phyloP scores from a whole-genome alignment of 2,888 invertebrate species.

The Invenusta paracnida region DNA sequence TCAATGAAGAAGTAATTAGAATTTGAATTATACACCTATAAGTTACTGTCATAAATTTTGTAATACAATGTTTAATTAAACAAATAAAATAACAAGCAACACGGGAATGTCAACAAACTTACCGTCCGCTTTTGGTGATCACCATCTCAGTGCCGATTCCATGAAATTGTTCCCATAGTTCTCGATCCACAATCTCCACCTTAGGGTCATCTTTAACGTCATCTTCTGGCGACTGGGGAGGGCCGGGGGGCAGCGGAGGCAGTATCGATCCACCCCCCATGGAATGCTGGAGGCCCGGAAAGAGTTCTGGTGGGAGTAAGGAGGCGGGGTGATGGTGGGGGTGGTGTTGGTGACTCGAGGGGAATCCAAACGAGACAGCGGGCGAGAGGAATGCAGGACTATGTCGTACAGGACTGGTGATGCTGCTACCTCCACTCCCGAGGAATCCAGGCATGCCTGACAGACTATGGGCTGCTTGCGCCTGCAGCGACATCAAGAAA shows the following conservation, averaged over 20 bases:
- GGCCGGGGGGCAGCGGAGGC: not conserved
- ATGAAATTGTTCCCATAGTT: slow-evolving; percentile 97
- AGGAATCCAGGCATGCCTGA: not conserved
- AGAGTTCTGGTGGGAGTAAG: not conserved
- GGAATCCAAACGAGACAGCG: not conserved
- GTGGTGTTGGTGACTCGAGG: too few species aligned
- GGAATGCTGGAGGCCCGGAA: too few species aligned
- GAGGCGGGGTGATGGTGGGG: too few species aligned
- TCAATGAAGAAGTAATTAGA: too few species aligned
- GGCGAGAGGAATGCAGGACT: not conserved
- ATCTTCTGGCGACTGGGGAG: slow-evolving; percentile 1
- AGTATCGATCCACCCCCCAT: too few species aligned
- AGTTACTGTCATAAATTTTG: too few species aligned
- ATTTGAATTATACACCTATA: too few species aligned
- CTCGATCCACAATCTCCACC: slow-evolving; percentile 93
- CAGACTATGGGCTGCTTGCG: not conserved
- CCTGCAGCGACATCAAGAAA: not conserved
- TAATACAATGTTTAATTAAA: too few species aligned
- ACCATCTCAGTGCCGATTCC: slow-evolving; percentile 99
- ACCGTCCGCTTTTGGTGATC: slow-evolving; percentile 99
- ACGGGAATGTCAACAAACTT: slow-evolving; percentile 63
- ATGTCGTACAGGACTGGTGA: not conserved
- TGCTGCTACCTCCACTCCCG: not conserved
- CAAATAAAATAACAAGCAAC: too few species aligned
- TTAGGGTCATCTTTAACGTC: slow-evolving; percentile 95